Percentiles rank a stretch among this genome's conserved stretches.
Evolutionary conservation across 2,888 invertebrate species (phyloP).

Genomic region (Argyra leucocephala): DNA sequence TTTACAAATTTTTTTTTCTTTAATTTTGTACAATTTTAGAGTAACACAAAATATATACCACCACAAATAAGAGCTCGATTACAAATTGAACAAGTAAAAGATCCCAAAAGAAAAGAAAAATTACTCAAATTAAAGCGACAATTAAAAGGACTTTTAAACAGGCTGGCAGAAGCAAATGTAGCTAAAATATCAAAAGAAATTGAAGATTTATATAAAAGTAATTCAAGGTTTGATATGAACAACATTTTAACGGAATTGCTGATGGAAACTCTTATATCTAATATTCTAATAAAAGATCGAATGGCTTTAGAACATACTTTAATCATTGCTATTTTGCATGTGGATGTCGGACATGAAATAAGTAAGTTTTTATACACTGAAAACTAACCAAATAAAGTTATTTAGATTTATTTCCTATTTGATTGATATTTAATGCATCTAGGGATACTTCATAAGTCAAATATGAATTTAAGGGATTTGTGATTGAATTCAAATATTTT

Average conservation of each 20-base stretch:
- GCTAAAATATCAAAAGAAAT: constrained; percentile 70
- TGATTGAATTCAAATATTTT: neutral
- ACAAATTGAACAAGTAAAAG: constrained; percentile 36
- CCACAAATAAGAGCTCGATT: constrained; percentile 63
- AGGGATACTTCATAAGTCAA: no score
- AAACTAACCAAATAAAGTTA: no score
- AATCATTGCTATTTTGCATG: constrained; percentile 72
- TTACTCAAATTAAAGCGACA: constrained; percentile 61
- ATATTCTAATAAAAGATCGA: constrained; percentile 57
- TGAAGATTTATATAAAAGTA: constrained; percentile 66
- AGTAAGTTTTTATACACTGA: constrained; percentile 33
- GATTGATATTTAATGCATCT: neutral
- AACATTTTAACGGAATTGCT: constrained; percentile 61
- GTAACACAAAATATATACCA: constrained; percentile 63
- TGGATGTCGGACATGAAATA: constrained; percentile 83
- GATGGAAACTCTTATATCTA: constrained; percentile 56
- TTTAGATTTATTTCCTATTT: neutral
- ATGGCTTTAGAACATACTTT: constrained; percentile 77
- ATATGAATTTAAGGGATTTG: no score
- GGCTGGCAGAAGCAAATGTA: constrained; percentile 78
- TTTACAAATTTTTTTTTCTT: neutral
- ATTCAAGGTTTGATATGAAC: constrained; percentile 77
- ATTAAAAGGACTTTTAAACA: constrained; percentile 79
- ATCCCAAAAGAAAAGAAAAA: constrained; percentile 48
- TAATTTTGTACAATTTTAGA: no score